A percentile compares a stretch with the other conserved stretches of the same genome.
Evolutionary conservation across 2,888 invertebrate genomes (phyloP).

Genomic region (Sarcophaga caerulescens): DNA sequence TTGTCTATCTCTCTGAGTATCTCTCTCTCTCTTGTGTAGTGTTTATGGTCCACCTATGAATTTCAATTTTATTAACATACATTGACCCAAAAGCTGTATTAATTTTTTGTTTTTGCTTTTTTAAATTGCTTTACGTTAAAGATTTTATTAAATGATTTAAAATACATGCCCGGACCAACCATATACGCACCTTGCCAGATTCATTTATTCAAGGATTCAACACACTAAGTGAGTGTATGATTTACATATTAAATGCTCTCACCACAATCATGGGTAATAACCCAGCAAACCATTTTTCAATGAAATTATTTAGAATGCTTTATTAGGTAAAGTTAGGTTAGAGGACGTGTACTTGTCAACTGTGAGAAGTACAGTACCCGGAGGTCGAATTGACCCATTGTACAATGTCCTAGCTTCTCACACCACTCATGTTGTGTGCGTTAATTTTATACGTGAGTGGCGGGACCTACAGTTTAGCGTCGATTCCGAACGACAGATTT

Average conservation of each 20-base stretch:
- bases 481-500: too few relatives aligned
- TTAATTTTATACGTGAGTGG: too few relatives aligned
- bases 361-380: too few relatives aligned
- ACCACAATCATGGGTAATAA: constrained; percentile 45
- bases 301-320: constrained; percentile 39
- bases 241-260: constrained; percentile 52
- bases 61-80: constrained; percentile 7
- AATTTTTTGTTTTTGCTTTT: neutral
- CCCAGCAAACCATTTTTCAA: too few relatives aligned
- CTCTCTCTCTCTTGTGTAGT: neutral
- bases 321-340: too few relatives aligned
- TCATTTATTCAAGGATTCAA: constrained; percentile 11
- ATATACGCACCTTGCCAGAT: constrained; percentile 1
- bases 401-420: too few relatives aligned
- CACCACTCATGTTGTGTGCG: too few relatives aligned
- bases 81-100: constrained; percentile 2
- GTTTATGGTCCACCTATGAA: constrained; percentile 12
- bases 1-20: neutral
- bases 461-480: too few relatives aligned
- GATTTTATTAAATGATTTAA: constrained; percentile 16
- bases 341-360: too few relatives aligned
- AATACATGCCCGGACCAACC: neutral
- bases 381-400: too few relatives aligned
- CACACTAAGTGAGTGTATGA: neutral
- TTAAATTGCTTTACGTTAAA: constrained; percentile 18